These are phyloP conservation scores for Cardinalis cardinalis DNA, from an alignment of 2,113 vertebrate genomes.

Conservation along the genomic window DNA sequence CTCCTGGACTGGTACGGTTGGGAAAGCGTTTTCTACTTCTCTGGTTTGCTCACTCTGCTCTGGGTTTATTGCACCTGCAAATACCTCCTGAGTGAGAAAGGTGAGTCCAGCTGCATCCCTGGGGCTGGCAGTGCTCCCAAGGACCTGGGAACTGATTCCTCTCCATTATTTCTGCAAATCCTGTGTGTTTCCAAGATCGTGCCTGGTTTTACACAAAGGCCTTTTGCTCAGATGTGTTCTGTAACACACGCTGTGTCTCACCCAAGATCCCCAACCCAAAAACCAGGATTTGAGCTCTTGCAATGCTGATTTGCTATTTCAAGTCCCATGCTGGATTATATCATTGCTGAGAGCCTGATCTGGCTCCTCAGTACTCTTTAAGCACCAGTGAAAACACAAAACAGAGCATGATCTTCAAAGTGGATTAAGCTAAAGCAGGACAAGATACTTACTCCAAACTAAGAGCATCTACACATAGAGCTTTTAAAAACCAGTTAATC, in stretches of 20 bases:
- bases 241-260: accelerated
- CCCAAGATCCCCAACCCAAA: neutral
- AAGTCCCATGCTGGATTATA: neutral
- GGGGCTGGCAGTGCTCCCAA: accelerated
- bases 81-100: conserved; percentile 85
- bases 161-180: neutral
- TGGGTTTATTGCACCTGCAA: conserved; percentile 93
- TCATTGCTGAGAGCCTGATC: neutral
- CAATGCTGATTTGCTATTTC: neutral
- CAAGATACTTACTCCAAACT: conserved; percentile 36
- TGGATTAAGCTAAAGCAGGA: conserved; percentile 54
- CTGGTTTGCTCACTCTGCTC: conserved; percentile 84
- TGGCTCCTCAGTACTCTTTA: neutral
- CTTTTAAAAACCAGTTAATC: conserved; percentile 43
- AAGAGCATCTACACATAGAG: conserved; percentile 14
- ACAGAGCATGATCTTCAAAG: conserved; percentile 40
- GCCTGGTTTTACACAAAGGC: neutral
- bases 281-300: neutral
- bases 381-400: conserved; percentile 38
- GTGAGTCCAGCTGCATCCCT: conserved; percentile 36
- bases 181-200: neutral
- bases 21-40: conserved; percentile 92
- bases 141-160: neutral
- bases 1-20: conserved; percentile 90
- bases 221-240: neutral